Base-by-base conservation (phyloP, 1,140 invertebrate genomes). In the Ectropis grisescens region DNA sequence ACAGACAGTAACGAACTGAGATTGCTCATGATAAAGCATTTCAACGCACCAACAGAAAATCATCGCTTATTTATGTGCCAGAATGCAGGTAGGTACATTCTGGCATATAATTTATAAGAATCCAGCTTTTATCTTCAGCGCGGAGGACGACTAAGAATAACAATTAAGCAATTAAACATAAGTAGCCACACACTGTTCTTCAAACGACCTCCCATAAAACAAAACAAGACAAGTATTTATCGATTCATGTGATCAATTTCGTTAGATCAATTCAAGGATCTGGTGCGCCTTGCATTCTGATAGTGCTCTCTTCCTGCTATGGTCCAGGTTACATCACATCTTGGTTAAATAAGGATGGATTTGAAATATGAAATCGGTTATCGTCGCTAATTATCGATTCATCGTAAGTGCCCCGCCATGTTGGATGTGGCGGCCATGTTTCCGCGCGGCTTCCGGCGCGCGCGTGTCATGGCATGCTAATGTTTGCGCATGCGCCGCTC, bases 341-440 rank as follows among this genome's bases (percentile, higher is more conserved):
- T 67, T 47, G 22, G 42, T 54, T 60, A 52, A 57, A 60, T 54
- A 67, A 58, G 66, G 59, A 62, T 60, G 57, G 57, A 71, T 78
- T 71, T 52, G 59, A 78, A 76, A 75, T 78, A 75, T 80, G 66
- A 78, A 78, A 75, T 78, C 61, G 65, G 53, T 61, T 64, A 65
- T 74, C 56, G 48, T 41, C 35, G 47, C 65, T 71, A 67, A 81
- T 81, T 80, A 78, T 75, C 52, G 70, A 80, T 78, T 80, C 75
- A 78, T 60, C 54, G 68, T 74, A 58, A 60, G 70, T 69, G 49
- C 62, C 56, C 56, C 47, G 67, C 72, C 72, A 78, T 78, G 41
- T 75, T 78, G 72, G 66, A 59, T 67, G 57, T 66, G 50, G 58
- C 60, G 51, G 67, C 69, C 60, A 68, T 72, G 62, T 75, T 75